A percentile compares a stretch with the other conserved stretches of the same genome.
phyloP scores from a whole-genome alignment of 2,888 invertebrate genomes.

The Omphaloscelis lunosa region DNA sequence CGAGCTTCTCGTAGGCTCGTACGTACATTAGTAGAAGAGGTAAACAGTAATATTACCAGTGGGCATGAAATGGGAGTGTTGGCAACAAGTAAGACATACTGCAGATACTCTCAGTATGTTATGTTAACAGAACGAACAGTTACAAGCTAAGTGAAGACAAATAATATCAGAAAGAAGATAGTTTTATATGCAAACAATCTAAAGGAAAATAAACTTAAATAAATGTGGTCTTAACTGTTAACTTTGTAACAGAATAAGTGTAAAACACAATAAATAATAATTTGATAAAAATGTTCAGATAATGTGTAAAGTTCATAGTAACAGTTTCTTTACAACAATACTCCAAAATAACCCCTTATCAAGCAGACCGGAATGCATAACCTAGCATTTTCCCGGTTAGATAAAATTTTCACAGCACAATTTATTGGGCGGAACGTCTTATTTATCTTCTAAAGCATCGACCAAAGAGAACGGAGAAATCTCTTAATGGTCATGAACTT shows the following conservation, averaged over 20 bases:
- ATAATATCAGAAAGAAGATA: conserved; percentile 44
- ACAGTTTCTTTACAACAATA: conserved; percentile 52
- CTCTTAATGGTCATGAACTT: conserved; percentile 83
- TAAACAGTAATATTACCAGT: not conserved
- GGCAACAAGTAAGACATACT: conserved; percentile 25
- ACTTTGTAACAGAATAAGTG: conserved; percentile 9
- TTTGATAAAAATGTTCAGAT: not conserved
- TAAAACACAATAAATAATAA: not conserved
- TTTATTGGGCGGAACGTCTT: conserved; percentile 72
- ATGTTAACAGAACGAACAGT: not conserved
- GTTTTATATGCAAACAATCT: not conserved
- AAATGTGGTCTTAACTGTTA: conserved; percentile 8
- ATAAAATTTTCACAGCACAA: conserved; percentile 72
- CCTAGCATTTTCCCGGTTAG: conserved; percentile 60
- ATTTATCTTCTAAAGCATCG: conserved; percentile 77
- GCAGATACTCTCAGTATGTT: not conserved
- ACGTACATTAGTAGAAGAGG: not conserved
- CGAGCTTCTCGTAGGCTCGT: too few species aligned
- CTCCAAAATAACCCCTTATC: conserved; percentile 50
- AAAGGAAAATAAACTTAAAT: not conserved
- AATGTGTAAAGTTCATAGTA: not conserved
- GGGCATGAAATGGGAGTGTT: not conserved
- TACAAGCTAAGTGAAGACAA: conserved; percentile 42
- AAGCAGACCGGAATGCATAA: conserved; percentile 49
- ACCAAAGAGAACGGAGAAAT: conserved; percentile 76